Base-by-base conservation (phyloP, 2,797 vertebrate species). In the Moxostoma hubbsi region DNA sequence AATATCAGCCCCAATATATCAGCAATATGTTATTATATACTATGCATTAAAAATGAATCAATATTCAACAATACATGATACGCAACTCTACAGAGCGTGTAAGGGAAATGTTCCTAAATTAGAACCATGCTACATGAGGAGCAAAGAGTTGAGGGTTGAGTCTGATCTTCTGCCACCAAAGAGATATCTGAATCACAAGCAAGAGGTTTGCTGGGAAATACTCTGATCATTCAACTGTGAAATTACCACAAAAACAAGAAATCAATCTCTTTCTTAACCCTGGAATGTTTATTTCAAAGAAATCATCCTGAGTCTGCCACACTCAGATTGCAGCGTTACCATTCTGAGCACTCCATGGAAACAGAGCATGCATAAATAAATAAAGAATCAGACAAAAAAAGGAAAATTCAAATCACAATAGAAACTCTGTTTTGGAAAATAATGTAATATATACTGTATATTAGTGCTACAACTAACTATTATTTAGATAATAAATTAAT, bases 231-330 rank as follows among this genome's bases (percentile, higher is more conserved):
- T 83, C 83, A 69, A 83, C 88, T 88, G 87, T 90, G 89, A 90
- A 92, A 91, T 90, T 85, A 89, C 85, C 83, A 86, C 86, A 88
- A 89, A 90, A 78, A 89, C 4, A 68, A 62, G 87, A 85, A 24
- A 24, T 24, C 24, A 24, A 3, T 65, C 59, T 72, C 53, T 72
- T 80, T 74, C 18, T 66, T 75, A 53, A 45, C 81, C 69, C 85
- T 84, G 77, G 85, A 90, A 90, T 88, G 87, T 79, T 89, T 78
- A 90, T 88, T 89, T 86, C 16, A 86, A 86, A 86, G 83, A 83
- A 80, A 81, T 57, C 76, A 79, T 83, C 59, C 58, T 55, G 57
- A 87, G 87, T 82, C 83, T 89, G 86, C 76, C 72, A 67, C 0
- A 0, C 6, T 63, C 36, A 85, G 85, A 89, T 75, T 84, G 80